phyloP scores from a whole-genome alignment of 2,113 vertebrate species.

The Beaufortia kweichowensis region DNA sequence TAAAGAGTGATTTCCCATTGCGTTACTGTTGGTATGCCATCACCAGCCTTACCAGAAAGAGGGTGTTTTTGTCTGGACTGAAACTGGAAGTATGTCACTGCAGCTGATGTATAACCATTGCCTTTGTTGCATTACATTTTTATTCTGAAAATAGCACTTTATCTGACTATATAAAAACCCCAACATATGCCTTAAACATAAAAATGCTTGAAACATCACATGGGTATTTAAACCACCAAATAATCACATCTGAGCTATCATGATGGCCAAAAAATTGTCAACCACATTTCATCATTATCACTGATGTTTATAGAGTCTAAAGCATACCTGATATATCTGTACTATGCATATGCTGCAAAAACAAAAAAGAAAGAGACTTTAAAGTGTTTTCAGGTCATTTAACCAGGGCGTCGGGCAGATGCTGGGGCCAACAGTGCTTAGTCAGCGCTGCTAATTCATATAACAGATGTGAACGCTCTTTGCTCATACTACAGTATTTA shows the following conservation, averaged over 20 bases:
- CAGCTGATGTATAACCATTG: not conserved
- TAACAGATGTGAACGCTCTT: constrained; percentile 31
- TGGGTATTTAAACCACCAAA: no score
- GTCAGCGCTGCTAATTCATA: constrained; percentile 35
- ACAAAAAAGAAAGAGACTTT: constrained; percentile 9
- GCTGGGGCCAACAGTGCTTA: constrained; percentile 5
- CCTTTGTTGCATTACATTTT: no score
- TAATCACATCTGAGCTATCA: no score
- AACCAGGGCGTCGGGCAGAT: constrained; percentile 22
- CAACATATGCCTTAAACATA: no score
- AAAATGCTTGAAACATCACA: no score
- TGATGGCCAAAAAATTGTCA: no score
- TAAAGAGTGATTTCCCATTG: constrained; percentile 75
- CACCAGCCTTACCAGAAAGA: constrained; percentile 1
- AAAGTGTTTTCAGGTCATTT: constrained; percentile 31
- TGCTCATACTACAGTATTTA: constrained; percentile 20
- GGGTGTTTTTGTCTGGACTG: not conserved
- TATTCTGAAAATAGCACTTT: no score
- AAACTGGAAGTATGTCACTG: not conserved
- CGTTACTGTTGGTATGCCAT: constrained; percentile 72
- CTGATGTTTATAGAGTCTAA: no score
- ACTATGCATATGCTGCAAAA: not conserved
- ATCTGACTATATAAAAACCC: no score
- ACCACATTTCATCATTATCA: no score
- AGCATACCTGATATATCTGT: no score